Evolutionary conservation across 2,888 invertebrate species (phyloP).

Genomic region (Alviniconcha strummeri): DNA sequence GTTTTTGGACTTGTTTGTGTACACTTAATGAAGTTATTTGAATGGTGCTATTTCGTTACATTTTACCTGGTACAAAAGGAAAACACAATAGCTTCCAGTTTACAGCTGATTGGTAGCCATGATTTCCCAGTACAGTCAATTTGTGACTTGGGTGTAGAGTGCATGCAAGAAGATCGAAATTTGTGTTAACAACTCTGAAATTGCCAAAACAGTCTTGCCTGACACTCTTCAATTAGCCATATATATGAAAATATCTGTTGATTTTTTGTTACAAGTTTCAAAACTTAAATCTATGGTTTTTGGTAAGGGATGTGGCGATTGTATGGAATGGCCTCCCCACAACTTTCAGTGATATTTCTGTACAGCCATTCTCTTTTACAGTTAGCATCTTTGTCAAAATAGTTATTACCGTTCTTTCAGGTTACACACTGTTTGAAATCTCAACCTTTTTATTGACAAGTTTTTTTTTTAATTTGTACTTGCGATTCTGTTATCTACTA

Average conservation of each 20-base stretch:
- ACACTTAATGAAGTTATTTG: conserved; percentile 24
- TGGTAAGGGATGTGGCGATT: neutral
- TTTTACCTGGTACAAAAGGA: conserved; percentile 17
- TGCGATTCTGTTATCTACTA: conserved; percentile 37
- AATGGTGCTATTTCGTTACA: conserved; percentile 34
- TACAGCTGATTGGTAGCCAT: conserved; percentile 5
- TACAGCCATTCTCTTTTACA: conserved; percentile 1
- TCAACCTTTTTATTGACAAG: conserved; percentile 34
- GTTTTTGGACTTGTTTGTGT: conserved; percentile 18
- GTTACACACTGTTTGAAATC: conserved; percentile 37
- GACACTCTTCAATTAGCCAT: conserved; percentile 14
- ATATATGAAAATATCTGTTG: neutral
- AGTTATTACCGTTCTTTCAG: conserved; percentile 27
- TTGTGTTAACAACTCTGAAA: conserved; percentile 29
- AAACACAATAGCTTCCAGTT: conserved; percentile 20
- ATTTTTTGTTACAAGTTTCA: neutral
- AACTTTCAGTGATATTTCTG: conserved; percentile 20
- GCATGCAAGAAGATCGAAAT: neutral
- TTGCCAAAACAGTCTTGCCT: conserved; percentile 64
- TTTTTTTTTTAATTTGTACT: conserved; percentile 39
- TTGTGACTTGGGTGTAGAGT: conserved; percentile 2
- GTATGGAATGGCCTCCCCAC: conserved; percentile 1
- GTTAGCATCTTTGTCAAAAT: conserved; percentile 20
- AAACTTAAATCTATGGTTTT: neutral
- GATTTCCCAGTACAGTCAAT: neutral